Evolutionary conservation across 64 coral and sea anemone genomes (phyloP), one percentile per base, ranked within the genome.

Genomic region (Porites lutea): DNA sequence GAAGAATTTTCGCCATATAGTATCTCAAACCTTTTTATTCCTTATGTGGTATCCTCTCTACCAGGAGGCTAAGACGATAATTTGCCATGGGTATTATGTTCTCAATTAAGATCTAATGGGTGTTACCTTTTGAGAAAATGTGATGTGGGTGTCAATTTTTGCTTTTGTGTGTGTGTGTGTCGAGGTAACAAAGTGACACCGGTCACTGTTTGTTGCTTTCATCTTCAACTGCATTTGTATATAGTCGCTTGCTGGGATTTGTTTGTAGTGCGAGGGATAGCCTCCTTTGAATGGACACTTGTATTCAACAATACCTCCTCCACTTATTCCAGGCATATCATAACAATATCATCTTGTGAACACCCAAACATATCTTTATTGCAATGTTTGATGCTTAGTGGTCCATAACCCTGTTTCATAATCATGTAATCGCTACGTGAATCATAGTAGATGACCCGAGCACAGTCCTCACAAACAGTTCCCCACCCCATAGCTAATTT

Each of bases 181-280:
- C 15, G 6, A 74, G 13, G 58, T 59, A 13, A 59, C 58, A 59
- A 59, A 59, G 6, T 74, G 71, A 20, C 71, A 74, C 3, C n/a
- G 19, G 71, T 74, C 46, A 11, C 13, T 74, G 21, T 74, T 74
- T 37, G 71, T 74, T 74, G 71, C 71, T 20, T 12, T 74, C 71
- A 74, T 74, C 6, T 74, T 74, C 71, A 74, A 74, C 71, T 74
- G 71, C 71, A 74, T 74, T 74, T 74, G 71, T 10, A 74, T 74
- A 48, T 74, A 74, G 21, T 74, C 8, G 21, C 13, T 15, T 12
- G 71, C 21, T 74, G 71, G 46, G 2, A 74, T 20, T 37, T 74
- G 7, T 13, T 74, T 74, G 7, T 74, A 19, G 46, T 74, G 71
- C 21, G 71, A 74, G 12, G 71, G 71, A 74, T 37, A 74, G 21